Evolutionary conservation across 2,797 vertebrate genomes (phyloP), one percentile per base, ranked within the genome.

Genomic region (Eulemur coronatus): DNA sequence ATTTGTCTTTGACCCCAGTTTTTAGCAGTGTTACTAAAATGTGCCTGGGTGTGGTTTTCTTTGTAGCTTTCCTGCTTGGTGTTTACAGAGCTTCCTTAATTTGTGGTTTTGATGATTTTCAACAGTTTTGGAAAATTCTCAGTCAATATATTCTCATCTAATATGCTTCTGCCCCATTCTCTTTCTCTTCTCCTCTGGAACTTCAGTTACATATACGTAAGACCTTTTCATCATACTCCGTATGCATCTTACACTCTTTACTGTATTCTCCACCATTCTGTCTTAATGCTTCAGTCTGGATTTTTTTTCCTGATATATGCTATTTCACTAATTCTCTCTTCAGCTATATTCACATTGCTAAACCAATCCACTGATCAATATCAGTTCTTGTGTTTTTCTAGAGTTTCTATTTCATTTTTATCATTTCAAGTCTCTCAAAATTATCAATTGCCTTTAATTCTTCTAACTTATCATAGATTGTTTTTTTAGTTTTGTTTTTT

Each of bases 81-180:
- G 28, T 65, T 57, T 65, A 91, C 24, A 69, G 22, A 59, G 59
- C n/a, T 72, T 59, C 72, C 89, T 89, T 61, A 69, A 85, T 89
- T 92, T 92, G 61, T 41, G 22, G 38, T 43, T 43, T 89, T 89
- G 13, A 24, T 57, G 20, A 72, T 52, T 89, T 92, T 48, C 75
- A 80, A 70, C 90, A 76, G 35, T 82, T 94, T 91, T 48, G 35
- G 43, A 55, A 96, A 87, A 95, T 81, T 87, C 73, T 85, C 46
- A 91, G 33, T 30, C 46, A 41, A 57, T 73, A 52, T 52, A 52
- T 81, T 75, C 67, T 57, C 41, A 70, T 59, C 76, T 61, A 69
- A 81, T 33, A 82, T 6, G 35, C 33, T 81, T 50, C 24, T 52
- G 30, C 43, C n/a, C 59, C 30, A 69, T 76, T 76, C 35, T 48